A percentile compares a stretch with the other conserved stretches of the same genome.
These are phyloP conservation scores for Dinothrombium tinctorium DNA, from an alignment of 1,140 invertebrate genomes.

Conservation along the genomic window DNA sequence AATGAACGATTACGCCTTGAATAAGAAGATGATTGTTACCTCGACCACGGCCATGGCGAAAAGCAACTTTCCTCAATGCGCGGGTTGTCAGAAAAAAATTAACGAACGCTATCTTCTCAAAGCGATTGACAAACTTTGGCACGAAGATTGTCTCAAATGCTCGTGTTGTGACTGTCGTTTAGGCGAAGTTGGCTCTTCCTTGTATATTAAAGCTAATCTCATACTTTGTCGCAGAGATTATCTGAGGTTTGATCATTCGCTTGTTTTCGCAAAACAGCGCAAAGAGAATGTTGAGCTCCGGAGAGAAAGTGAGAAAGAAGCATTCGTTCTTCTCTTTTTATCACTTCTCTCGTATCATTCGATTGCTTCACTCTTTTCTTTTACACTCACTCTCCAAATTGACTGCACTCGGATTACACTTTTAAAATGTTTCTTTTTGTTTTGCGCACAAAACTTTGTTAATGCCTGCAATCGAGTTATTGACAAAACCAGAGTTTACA, in stretches of 20 bases:
- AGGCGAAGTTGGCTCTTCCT: conserved; percentile 68
- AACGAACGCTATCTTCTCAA: conserved; percentile 24
- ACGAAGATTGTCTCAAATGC: conserved; percentile 80
- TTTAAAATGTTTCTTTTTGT: too few relatives aligned
- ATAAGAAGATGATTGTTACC: too few relatives aligned
- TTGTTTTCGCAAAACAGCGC: background rate
- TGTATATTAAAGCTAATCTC: conserved; percentile 75
- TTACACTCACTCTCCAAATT: too few relatives aligned
- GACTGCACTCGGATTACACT: too few relatives aligned
- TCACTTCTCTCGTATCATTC: too few relatives aligned
- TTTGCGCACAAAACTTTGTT: too few relatives aligned
- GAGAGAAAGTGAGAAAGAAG: background rate
- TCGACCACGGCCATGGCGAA: too few relatives aligned
- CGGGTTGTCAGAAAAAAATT: conserved; percentile 27
- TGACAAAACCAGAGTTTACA: too few relatives aligned
- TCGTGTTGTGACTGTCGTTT: conserved; percentile 74
- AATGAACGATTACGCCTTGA: too few relatives aligned
- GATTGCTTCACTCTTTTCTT: too few relatives aligned
- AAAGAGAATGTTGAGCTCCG: background rate
- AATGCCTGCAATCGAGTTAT: too few relatives aligned
- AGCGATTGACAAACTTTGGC: conserved; percentile 68
- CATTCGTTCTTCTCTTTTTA: background rate
- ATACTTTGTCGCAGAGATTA: conserved; percentile 81
- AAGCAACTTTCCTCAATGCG: conserved; percentile 23
- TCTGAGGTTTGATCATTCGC: conserved; percentile 40